Base-by-base conservation (phyloP, 2,113 vertebrate genomes). In the Myodes glareolus region DNA sequence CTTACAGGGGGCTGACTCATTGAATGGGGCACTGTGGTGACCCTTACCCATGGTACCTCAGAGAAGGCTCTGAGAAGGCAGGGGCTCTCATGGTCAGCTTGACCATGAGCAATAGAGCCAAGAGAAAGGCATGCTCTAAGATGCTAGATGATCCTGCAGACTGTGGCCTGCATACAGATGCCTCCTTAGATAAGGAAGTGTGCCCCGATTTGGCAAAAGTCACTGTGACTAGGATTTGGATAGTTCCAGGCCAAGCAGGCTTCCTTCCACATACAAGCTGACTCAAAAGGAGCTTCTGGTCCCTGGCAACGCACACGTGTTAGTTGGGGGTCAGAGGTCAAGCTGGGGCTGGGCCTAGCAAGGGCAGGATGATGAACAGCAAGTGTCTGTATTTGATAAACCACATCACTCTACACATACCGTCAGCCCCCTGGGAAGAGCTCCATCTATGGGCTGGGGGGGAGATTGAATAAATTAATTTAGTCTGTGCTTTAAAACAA, bases 401-500 rank as follows among this genome's bases (percentile, higher is more conserved):
- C 39, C 23, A 19, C 4, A 25, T 91, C 45, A 68, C 45, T 39
- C 36, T 76, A 82, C 10, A 5, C 10, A 4, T 11, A 25, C 29
- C 61, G 1, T 0, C 5, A 19, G 10, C 1, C 1, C 13, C 42
- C 55, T 31, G 23, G 6, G 17, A n/a, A 33, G 7, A 21, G 25
- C n/a, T 82, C 63, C 8, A 8, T 7, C 42, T 14, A 33, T 10
- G 13, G 76, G 42, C 88, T 70, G 29, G 29, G 12, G 42, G 75
- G 29, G 29, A 61, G 25, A 58, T 13, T 65, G 14, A 17, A n/a
- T 67, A 80, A 85, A 36, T 47, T 25, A 14, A 70, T 96, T 94
- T 89, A 65, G 8, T 68, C 42, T 78, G 81, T 88, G 42, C 47
- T 33, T 93, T 76, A 52, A 93, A 92, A 58, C 90, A 90, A 45